phyloP scores from a whole-genome alignment of 2,797 vertebrate genomes.

The Melanotaenia parkinsoni region DNA sequence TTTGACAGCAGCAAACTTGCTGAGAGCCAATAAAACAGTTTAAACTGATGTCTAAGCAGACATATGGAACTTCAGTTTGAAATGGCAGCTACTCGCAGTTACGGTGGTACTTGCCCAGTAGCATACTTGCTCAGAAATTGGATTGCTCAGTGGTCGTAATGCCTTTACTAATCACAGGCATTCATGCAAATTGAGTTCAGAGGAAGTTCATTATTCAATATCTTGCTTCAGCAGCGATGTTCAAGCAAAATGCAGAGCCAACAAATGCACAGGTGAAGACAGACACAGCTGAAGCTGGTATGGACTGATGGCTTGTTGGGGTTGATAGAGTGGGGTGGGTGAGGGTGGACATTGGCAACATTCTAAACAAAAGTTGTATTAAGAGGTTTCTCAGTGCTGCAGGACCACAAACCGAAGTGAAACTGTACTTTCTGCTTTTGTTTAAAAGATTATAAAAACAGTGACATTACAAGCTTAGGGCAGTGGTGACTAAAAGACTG shows the following conservation, averaged over 20 bases:
- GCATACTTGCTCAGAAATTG: conserved; percentile 34
- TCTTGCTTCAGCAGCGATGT: conserved; percentile 26
- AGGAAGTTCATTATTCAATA: conserved; percentile 57
- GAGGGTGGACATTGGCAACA: no score
- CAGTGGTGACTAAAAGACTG: no score
- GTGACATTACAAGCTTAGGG: no score
- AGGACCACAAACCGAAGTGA: no score
- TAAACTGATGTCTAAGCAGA: not conserved
- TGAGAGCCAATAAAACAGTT: not conserved
- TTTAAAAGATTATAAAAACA: no score
- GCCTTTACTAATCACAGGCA: conserved; percentile 38
- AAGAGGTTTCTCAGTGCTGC: no score
- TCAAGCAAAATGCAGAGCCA: conserved; percentile 12
- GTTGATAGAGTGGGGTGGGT: not conserved
- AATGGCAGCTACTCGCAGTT: not conserved
- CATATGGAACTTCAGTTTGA: not conserved
- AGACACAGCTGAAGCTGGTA: not conserved
- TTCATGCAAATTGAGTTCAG: conserved; percentile 52
- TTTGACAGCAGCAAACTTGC: not conserved
- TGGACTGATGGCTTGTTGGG: conserved; percentile 3
- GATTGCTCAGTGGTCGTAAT: conserved; percentile 26
- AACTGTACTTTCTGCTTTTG: no score
- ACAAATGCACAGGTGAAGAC: conserved; percentile 16
- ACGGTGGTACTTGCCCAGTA: not conserved
- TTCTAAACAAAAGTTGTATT: no score